Conservation (phyloP, 2,113 vertebrate species). For the Myotis davidii region DNA sequence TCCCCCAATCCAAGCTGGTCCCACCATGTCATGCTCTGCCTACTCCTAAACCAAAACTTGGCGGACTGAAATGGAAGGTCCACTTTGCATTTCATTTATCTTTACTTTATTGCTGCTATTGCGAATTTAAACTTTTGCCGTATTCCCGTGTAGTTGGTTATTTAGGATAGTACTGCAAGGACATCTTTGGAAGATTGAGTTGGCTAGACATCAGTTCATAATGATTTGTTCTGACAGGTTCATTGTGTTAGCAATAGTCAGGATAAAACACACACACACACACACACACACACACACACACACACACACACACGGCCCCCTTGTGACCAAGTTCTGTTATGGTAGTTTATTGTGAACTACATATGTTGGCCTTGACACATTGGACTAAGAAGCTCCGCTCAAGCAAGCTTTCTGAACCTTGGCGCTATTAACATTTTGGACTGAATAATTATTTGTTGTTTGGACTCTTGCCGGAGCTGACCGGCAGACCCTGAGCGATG, state of each 20-base stretch:
- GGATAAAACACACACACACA: slow-evolving; percentile 81
- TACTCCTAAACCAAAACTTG: background rate
- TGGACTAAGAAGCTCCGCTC: background rate
- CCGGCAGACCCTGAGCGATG: too few species aligned
- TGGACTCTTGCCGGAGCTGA: background rate
- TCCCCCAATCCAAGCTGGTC: background rate
- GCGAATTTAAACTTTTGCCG: slow-evolving; percentile 4
- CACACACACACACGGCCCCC: slow-evolving; percentile 72
- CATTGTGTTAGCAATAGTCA: slow-evolving; percentile 94
- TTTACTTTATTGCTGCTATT: background rate
- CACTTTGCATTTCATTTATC: slow-evolving; percentile 16
- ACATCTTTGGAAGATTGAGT: slow-evolving; percentile 92
- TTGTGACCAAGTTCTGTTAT: slow-evolving; percentile 75
- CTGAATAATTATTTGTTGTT: background rate
- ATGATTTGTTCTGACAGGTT: slow-evolving; percentile 93
- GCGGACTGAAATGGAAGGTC: background rate
- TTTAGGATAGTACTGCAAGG: slow-evolving; percentile 92
- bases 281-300: too few species aligned
- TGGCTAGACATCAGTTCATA: slow-evolving; percentile 92
- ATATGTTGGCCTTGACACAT: background rate
- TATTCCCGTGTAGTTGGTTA: slow-evolving; percentile 88
- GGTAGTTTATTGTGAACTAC: background rate
- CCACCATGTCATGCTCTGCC: background rate
- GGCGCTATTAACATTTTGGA: background rate
- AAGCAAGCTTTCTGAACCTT: background rate